phyloP scores from a whole-genome alignment of 1,140 invertebrate species.

The Aphaenogaster rudis region DNA sequence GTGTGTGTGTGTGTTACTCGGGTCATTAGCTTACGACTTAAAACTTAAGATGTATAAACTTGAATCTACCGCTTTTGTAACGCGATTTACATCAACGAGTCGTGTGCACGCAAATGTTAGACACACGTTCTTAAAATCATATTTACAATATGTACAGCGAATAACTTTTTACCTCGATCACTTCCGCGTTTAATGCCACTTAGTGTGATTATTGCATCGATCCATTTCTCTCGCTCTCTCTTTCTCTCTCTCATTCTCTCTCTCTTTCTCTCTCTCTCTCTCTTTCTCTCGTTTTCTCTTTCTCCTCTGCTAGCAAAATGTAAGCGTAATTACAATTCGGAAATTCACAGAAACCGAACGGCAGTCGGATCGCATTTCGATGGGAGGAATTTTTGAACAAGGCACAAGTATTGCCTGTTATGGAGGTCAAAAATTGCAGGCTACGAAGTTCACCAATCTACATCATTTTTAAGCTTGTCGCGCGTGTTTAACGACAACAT shows the following conservation, averaged over 20 bases:
- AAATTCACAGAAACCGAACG: conserved; percentile 45
- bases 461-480: background rate
- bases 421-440: conserved; percentile 15
- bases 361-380: background rate
- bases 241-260: conserved; percentile 4
- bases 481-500: conserved; percentile 47
- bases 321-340: conserved; percentile 46
- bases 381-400: conserved; percentile 44
- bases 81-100: conserved; percentile 32
- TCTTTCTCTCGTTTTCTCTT: background rate
- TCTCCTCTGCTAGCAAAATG: background rate
- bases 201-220: conserved; percentile 62
- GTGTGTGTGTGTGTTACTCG: conserved; percentile 4
- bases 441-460: conserved; percentile 29
- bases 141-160: conserved; percentile 59
- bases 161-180: conserved; percentile 53
- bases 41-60: conserved; percentile 53
- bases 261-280: background rate
- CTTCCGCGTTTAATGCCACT: conserved; percentile 56
- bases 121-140: conserved; percentile 35
- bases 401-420: conserved; percentile 59
- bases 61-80: conserved; percentile 29
- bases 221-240: conserved; percentile 4
- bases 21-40: conserved; percentile 56
- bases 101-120: conserved; percentile 30